Base-by-base conservation (phyloP, 2,113 vertebrate genomes). In the Solea solea region DNA sequence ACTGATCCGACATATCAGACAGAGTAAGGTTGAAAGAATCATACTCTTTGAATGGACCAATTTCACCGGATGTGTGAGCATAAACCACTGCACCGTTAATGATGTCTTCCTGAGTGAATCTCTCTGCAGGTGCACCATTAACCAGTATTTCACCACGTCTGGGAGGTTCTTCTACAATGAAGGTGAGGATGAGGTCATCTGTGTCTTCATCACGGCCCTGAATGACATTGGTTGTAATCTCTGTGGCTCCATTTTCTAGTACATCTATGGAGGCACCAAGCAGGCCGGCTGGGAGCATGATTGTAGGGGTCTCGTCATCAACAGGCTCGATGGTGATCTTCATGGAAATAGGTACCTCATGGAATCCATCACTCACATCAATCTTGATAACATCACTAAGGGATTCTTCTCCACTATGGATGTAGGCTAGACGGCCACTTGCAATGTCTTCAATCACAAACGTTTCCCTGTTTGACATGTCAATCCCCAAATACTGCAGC, bases 21-120 rank as follows among this genome's bases (percentile, higher is more conserved):
- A 99, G 91, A 11, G 95, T 97, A 59, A 99, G 88, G 64, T 98
- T 99, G 72, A 99, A 98, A 8, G 93, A 90, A 80, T 99, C 97
- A 1, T 92, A 88, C 72, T 87, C 91, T 76, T 93, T 95, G 56
- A 94, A 50, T 0, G 94, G 89, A 9, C 97, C 97, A 27, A 99
- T 95, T 93, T 99, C 97, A 1, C 97, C 96, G 4, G 95, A 93
- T 3, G 95, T 97, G 72, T 99, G 97, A 49, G 93, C 90, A 41
- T 98, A 99, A 5, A 94, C 89, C 4, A 98, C 96, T 49, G 90
- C 81, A 6, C 97, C 97, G 25, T 95, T 96, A 44, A 99, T 94
- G 11, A 99, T 90, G 67, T 99, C 96, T 59, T 90, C 95, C 75
- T 98, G 97, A 12, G 96, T 96, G 88, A 98, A 99, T 49, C 93